Evolutionary conservation across 2,113 vertebrate genomes (phyloP), one percentile per base, ranked within the genome.

Genomic region (Natator depressus): DNA sequence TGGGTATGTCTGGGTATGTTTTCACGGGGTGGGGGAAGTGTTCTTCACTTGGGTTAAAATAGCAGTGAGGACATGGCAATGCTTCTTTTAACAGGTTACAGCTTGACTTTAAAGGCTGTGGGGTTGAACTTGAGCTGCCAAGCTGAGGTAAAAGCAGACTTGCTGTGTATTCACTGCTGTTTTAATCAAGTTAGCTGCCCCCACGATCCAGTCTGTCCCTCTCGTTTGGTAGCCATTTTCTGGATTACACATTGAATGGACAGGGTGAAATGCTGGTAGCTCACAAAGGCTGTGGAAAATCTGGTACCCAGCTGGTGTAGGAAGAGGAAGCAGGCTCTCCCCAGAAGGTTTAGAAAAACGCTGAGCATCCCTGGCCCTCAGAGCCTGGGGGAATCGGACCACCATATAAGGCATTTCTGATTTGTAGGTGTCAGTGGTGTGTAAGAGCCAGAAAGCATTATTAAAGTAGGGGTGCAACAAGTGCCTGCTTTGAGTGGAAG

Each of bases 141-240:
- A 38, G 35, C 2, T 59, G 83, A 31, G 3, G 0, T 85, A 89
- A 72, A 59, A 80, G 53, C 88, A 59, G 57, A 31, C 29, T 59
- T 59, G 57, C 57, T 59, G 27, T 31, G 27, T 59, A 29, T 29
- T 31, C 27, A 29, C 57, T 59, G 27, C 57, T 59, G 27, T 59
- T 59, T 59, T 59, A 59, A 59, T 11, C 57, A 59, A 59, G 57
- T 59, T 91, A 35, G 54, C 20, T 5, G 24, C 31, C 72, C 54
- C 59, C 2, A 54, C 31, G 19, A 22, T 24, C 85, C 89, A 22
- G 16, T 10, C 42, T 88, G 50, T 85, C 5, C 46, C 84, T 19
- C 38, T 62, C 42, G 8, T 8, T 31, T 1, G 0, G 49, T 53
- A 80, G 38, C 35, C 0, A 0, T 79, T 62, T 55, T 46, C 53